phyloP scores from a whole-genome alignment of 2,797 vertebrate species.

The Oreortyx pictus region DNA sequence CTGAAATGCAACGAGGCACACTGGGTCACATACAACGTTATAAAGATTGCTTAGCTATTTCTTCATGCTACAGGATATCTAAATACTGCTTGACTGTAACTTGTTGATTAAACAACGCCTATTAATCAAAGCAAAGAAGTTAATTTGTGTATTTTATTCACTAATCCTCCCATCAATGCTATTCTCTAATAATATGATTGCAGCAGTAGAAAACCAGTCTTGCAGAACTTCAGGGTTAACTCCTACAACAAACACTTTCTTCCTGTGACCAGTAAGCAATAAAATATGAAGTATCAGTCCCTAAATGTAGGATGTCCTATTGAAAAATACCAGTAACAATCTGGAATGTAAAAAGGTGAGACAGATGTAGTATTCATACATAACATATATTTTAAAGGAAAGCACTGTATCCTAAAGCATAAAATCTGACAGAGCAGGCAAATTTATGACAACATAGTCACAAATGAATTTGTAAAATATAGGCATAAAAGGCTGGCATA shows the following conservation, averaged over 20 bases:
- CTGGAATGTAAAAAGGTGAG: neutral
- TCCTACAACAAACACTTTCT: neutral
- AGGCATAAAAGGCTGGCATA: neutral
- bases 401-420: neutral
- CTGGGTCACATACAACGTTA: neutral
- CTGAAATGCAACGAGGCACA: slow-evolving; percentile 1
- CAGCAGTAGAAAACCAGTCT: neutral
- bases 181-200: neutral
- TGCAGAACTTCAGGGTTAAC: slow-evolving; percentile 6
- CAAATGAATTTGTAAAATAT: neutral
- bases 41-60: neutral
- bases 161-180: neutral
- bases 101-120: slow-evolving; percentile 2
- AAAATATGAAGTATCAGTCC: neutral
- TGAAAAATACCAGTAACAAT: too few species aligned
- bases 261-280: rapidly evolving
- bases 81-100: slow-evolving; percentile 14
- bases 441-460: neutral
- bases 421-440: neutral
- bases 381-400: neutral
- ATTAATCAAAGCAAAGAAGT: slow-evolving; percentile 4
- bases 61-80: neutral
- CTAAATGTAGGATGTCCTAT: neutral
- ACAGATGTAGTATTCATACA: neutral
- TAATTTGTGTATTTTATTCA: neutral